These are phyloP conservation scores for Oscheius sp. DNA, from an alignment of 2,888 invertebrate species.

Conservation along the genomic window DNA sequence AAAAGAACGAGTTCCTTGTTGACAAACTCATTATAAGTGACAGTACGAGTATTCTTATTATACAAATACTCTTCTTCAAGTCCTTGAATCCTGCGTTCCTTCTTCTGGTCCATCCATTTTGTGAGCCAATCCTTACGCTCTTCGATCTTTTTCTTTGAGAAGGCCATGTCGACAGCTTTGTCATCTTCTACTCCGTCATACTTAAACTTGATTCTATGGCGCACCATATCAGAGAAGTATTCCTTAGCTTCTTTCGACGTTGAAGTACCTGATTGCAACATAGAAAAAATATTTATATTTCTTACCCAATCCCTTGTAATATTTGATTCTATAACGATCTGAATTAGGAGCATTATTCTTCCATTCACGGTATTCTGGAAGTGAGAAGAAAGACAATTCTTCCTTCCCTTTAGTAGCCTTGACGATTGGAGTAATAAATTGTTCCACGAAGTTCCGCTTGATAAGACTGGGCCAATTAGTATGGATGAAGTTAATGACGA, in stretches of 20 bases:
- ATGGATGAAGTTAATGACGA: conserved; percentile 97
- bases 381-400: conserved; percentile 87
- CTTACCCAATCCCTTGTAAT: conserved; percentile 88
- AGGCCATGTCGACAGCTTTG: conserved; percentile 90
- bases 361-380: conserved; percentile 99
- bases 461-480: conserved; percentile 96
- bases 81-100: conserved; percentile 53
- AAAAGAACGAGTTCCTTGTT: conserved; percentile 68
- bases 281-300: neutral
- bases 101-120: conserved; percentile 85
- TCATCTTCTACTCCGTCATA: conserved; percentile 89
- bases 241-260: conserved; percentile 97
- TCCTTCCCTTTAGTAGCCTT: conserved; percentile 85
- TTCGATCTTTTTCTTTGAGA: conserved; percentile 90
- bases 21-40: conserved; percentile 64
- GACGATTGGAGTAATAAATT: conserved; percentile 98
- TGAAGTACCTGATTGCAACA: conserved; percentile 94
- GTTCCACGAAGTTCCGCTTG: conserved; percentile 85
- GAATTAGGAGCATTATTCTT: conserved; percentile 86
- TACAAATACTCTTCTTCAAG: conserved; percentile 66
- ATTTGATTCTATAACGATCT: conserved; percentile 91
- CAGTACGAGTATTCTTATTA: conserved; percentile 62
- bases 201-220: conserved; percentile 76
- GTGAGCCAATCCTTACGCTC: conserved; percentile 96
- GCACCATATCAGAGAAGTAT: conserved; percentile 92